Conservation (phyloP, 2,888 invertebrate genomes). For the Drosophila birchii region DNA sequence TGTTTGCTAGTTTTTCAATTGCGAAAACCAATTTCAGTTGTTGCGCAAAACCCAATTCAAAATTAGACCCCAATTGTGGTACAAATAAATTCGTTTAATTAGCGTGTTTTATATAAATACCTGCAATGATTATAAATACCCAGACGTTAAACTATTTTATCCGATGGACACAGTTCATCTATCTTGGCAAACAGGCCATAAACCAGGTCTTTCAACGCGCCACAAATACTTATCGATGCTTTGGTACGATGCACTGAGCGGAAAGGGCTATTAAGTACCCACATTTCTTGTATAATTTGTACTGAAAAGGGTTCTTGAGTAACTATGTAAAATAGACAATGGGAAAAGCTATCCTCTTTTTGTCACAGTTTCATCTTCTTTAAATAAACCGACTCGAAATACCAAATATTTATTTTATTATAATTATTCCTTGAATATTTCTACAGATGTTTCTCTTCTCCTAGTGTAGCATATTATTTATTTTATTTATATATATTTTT, state of each 20-base stretch:
- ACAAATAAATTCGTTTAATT: conserved; percentile 18
- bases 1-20: conserved; percentile 12
- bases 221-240: conserved; percentile 21
- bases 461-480: conserved; percentile 14
- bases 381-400: too few species aligned
- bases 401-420: too few species aligned
- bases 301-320: not conserved
- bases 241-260: conserved; percentile 1
- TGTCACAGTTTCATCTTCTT: not conserved
- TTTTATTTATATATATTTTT: conserved; percentile 27
- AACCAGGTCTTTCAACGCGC: conserved; percentile 48
- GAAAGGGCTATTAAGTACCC: too few species aligned
- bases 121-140: conserved; percentile 30
- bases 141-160: conserved; percentile 48
- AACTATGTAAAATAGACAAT: too few species aligned
- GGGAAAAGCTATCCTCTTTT: not conserved
- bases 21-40: conserved; percentile 4
- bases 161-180: conserved; percentile 56
- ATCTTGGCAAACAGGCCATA: conserved; percentile 58
- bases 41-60: conserved; percentile 17
- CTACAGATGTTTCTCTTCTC: not conserved
- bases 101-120: conserved; percentile 29
- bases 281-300: not conserved
- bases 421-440: too few species aligned
- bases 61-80: not conserved